Percentiles rank a stretch among this genome's conserved stretches.
Evolutionary conservation across 2,113 vertebrate species (phyloP).

Genomic region (Nematolebias whitei): DNA sequence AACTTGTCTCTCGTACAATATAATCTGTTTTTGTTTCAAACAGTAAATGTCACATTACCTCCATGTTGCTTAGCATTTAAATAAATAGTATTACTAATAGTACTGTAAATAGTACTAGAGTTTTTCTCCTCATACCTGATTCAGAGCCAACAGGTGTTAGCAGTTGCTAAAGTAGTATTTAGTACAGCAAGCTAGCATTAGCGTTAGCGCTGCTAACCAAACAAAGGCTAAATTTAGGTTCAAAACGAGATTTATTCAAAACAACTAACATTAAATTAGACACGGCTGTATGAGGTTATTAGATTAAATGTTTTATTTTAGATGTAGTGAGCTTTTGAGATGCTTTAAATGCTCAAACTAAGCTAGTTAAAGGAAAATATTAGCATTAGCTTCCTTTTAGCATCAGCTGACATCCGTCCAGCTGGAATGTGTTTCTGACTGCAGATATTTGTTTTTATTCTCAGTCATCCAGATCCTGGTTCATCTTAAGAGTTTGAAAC

Average conservation of each 20-base stretch:
- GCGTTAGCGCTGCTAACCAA: constrained; percentile 23
- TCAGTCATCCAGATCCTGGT: no score
- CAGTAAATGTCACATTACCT: constrained; percentile 1
- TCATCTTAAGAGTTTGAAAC: no score
- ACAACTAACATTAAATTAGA: no score
- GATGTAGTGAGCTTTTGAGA: neutral
- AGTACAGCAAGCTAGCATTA: neutral
- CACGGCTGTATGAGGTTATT: no score
- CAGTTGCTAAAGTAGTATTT: neutral
- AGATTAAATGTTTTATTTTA: neutral
- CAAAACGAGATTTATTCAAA: neutral
- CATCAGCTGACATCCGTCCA: constrained; percentile 62
- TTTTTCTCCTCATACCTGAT: neutral
- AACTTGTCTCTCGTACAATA: neutral
- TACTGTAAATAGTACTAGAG: no score
- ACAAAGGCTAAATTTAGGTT: constrained; percentile 2
- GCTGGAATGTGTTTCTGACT: neutral
- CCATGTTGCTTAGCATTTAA: neutral
- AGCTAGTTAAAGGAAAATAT: neutral
- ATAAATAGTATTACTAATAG: no score
- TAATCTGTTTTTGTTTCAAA: constrained; percentile 6
- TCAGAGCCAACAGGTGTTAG: neutral
- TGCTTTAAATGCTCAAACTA: neutral
- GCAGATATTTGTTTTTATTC: neutral
- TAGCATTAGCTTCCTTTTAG: constrained; percentile 42